These are phyloP conservation scores for Sminthurides bifidus DNA, from an alignment of 1,140 invertebrate species.

Conservation along the genomic window DNA sequence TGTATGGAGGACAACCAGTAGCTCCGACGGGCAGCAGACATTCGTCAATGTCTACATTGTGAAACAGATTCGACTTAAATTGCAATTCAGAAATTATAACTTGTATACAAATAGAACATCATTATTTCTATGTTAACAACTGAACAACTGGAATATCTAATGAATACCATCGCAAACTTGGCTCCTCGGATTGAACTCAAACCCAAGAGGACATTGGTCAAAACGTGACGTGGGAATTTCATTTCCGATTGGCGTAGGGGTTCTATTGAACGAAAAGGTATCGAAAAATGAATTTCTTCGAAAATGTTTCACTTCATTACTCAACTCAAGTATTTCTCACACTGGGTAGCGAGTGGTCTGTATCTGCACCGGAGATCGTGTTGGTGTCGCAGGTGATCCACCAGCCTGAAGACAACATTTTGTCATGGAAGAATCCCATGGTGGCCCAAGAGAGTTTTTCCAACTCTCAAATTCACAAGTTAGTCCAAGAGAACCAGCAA, in stretches of 20 bases:
- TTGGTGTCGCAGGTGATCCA: conserved; percentile 21
- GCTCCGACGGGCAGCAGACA: conserved; percentile 40
- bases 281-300: too few relatives aligned
- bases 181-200: conserved; percentile 45
- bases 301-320: not conserved
- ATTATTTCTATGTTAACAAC: not conserved
- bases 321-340: not conserved
- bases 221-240: not conserved
- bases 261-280: not conserved
- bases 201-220: conserved; percentile 49
- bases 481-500: conserved; percentile 40
- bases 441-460: conserved; percentile 40
- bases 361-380: not conserved
- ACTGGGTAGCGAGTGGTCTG: too few relatives aligned
- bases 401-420: conserved; percentile 42
- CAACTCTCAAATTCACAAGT: conserved; percentile 39
- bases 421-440: conserved; percentile 44
- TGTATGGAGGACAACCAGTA: conserved; percentile 41
- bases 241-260: not conserved
- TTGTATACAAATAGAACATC: conserved; percentile 23
- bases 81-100: not conserved
- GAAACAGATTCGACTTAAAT: conserved; percentile 5
- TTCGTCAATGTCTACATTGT: conserved; percentile 51
- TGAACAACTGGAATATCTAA: not conserved
- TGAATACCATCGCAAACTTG: conserved; percentile 55